Evolutionary conservation across 2,888 invertebrate genomes (phyloP), one percentile per base, ranked within the genome.

Genomic region (Melanargia galathea): DNA sequence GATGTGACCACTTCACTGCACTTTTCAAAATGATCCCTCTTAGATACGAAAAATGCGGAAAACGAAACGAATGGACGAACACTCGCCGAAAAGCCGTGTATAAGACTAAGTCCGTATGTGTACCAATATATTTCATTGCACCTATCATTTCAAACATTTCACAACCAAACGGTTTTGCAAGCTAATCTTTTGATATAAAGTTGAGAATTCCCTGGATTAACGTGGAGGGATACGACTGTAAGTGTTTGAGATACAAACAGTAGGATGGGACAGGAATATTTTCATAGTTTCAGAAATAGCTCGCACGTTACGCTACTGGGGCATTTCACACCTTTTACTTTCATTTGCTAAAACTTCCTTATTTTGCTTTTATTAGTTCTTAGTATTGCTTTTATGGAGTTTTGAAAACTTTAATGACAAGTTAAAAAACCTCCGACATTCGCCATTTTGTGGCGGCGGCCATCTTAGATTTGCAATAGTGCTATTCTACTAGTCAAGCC

Each of bases 211-310:
- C 26, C 43, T 54, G 64, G 18, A 4, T 33, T 10, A 10, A 20
- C 33, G n/a, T 33, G 16, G 57, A 56, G 65, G 62, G 40, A 67
- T 76, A 61, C 20, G 73, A 63, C 76, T 61, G 66, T 79, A 64
- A 59, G 71, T 49, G 58, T 60, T 67, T 68, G 71, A 55, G 72
- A 70, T 63, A 67, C 70, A 72, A 70, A 75, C 79, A 75, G 76
- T 71, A 71, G 66, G 66, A 80, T 78, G 81, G 77, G 84, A 84
- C 85, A 82, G 75, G 75, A 85, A 84, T 86, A 85, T 83, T 82
- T 81, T 80, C 80, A 78, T 80, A 77, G 75, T 74, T 73, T 79
- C 83, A 78, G 78, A 84, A 86, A 86, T 86, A 86, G 82, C 55
- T 64, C 43, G 60, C 58, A 58, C 61, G 58, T 30, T 63, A 58